Base-by-base conservation (phyloP, 2,797 vertebrate genomes). In the Hephaestus fuliginosus region DNA sequence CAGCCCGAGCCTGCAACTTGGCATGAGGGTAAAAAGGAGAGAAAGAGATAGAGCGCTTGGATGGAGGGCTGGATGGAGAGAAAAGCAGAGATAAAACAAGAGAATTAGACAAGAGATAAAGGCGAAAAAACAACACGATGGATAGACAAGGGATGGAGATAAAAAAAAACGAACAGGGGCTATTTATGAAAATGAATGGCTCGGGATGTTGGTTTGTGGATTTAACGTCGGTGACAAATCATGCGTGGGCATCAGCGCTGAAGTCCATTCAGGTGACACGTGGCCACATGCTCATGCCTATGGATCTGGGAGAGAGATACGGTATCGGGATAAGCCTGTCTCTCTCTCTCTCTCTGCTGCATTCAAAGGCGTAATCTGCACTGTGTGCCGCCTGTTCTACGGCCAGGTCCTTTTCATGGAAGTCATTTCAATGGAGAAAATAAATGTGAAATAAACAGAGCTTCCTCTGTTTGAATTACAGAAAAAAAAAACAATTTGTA, bases 161-260 rank as follows among this genome's bases (percentile, higher is more conserved):
- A 88, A 85, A 87, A 81, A 1, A 4, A 20, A 84, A 85, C 46
- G 22, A 84, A 84, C 46, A 68, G 33, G 60, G 71, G 82, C 79
- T 86, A 85, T 93, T 92, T 90, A 87, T 89, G 86, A 90, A 86
- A 85, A 85, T 81, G 76, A 90, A 89, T 75, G 58, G 80, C 61
- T 88, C 11, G 71, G 69, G 78, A 85, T 86, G 76, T 74, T 84
- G 81, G 90, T 88, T 85, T 81, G 84, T 66, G 86, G 90, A 90
- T 92, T 92, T 92, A 92, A 74, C 55, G 41, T 11, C 18, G 82
- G 74, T 83, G 88, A 87, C 83, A 76, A 89, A 90, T 86, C 81
- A 62, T 53, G 92, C 80, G 78, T 93, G 89, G 90, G 91, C 76
- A 62, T 86, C 81, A 13, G 77, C 60, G 80, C 74, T 68, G 44